Evolutionary conservation across 2,797 vertebrate species (phyloP), one percentile per base, ranked within the genome.

Genomic region (Hoplostethus mediterraneus): DNA sequence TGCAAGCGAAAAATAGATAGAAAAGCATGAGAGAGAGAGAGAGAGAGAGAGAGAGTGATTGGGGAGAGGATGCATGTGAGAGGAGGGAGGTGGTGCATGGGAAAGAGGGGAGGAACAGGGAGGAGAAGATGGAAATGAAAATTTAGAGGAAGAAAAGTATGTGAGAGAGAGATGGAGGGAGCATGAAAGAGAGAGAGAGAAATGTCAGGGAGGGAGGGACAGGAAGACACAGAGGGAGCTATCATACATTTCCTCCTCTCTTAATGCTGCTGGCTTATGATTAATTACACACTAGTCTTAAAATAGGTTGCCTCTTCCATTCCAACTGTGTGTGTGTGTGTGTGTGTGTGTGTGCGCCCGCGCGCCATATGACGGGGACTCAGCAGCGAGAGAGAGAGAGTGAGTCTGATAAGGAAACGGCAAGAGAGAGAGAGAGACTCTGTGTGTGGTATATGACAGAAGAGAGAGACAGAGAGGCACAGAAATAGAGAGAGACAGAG

Each of bases 241-340:
- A 85, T 84, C 76, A 79, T 75, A 86, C 80, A 82, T 79, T 86
- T 86, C 76, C 72, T 86, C 73, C 67, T 75, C 72, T 83, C 77
- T 79, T 90, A 81, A 88, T 87, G 81, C 74, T 81, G 82, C 87
- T 69, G 67, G 75, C 81, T 90, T 90, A 91, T 94, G 89, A 94
- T 94, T 94, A 94, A 95, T 93, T 93, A 88, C 91, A 87, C 71
- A 86, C 67, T 45, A 61, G 72, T 85, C 91, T 87, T 90, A 86
- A 94, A 94, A 95, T 93, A 94, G 92, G 79, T 81, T 75, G 71
- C 75, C 69, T 83, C 77, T 77, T 83, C 80, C 69, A 71, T 86
- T 83, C 71, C 71, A 21, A 72, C 77, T 71, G 53, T 59, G 66
- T 38, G 44, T 78, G 49, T 75, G 54, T 47, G 44, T 21, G 17